Conservation (phyloP, 2,113 vertebrate species). For the Phainopepla nitens region DNA sequence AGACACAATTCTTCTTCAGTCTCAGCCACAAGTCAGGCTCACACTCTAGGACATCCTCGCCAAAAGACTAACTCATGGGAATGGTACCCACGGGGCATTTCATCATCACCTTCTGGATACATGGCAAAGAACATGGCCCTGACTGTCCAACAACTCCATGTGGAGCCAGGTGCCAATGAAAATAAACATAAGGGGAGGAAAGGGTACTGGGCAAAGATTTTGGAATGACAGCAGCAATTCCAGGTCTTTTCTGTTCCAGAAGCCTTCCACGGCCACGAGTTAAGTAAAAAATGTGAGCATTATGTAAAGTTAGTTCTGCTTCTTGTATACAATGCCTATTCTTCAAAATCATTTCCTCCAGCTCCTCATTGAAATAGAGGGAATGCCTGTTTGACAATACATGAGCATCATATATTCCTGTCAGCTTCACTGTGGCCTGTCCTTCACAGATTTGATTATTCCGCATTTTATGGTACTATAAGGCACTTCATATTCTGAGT, state of each 20-base stretch:
- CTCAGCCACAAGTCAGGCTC: background rate
- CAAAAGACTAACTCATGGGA: background rate
- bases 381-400: background rate
- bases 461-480: background rate
- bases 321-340: background rate
- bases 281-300: background rate
- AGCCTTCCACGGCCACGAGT: fast-evolving
- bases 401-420: background rate
- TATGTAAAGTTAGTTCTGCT: background rate
- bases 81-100: background rate
- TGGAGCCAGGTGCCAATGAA: background rate
- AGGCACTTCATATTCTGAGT: slow-evolving; percentile 4
- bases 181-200: background rate
- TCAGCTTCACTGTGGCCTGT: background rate
- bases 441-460: slow-evolving; percentile 26
- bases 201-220: background rate
- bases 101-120: background rate
- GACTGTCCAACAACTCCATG: background rate
- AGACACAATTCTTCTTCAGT: background rate
- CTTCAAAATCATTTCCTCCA: background rate
- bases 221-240: background rate
- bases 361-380: background rate
- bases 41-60: background rate
- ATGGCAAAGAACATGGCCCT: background rate
- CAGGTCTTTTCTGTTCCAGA: background rate